A percentile compares a stretch with the other conserved stretches of the same genome.
Evolutionary conservation across 2,888 invertebrate species (phyloP).

Genomic region (Phania funesta): DNA sequence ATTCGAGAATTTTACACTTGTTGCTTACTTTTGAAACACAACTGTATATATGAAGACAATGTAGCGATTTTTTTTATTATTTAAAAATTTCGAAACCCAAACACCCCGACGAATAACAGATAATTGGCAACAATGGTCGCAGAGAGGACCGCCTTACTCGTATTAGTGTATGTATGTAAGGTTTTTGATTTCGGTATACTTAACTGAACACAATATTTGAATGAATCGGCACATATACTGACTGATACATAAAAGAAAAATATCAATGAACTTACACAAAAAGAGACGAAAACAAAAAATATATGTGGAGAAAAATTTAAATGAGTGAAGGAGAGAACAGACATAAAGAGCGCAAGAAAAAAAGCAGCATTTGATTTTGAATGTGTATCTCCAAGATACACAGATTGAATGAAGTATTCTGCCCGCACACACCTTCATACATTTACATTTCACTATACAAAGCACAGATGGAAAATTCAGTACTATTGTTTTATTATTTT

Average conservation of each 20-base stretch:
- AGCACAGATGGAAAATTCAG: too few relatives aligned
- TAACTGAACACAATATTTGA: constrained; percentile 68
- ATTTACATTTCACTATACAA: neutral
- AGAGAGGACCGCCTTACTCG: neutral
- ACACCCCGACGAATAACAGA: constrained; percentile 3
- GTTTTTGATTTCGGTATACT: constrained; percentile 44
- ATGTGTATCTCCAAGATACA: constrained; percentile 52
- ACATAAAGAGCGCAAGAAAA: constrained; percentile 21
- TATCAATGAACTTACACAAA: constrained; percentile 78
- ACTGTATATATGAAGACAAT: neutral
- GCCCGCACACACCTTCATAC: neutral
- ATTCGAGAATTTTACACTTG: neutral
- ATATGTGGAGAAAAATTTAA: neutral
- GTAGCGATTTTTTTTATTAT: neutral
- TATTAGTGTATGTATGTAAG: constrained; percentile 13
- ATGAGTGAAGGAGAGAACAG: neutral
- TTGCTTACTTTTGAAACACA: neutral
- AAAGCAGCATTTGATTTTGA: neutral
- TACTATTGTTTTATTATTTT: too few relatives aligned
- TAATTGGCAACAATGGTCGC: constrained; percentile 18
- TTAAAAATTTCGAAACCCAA: neutral
- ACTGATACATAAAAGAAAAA: constrained; percentile 74
- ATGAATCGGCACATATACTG: constrained; percentile 76
- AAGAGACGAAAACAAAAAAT: constrained; percentile 20
- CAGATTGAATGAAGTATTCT: constrained; percentile 28